Conservation (phyloP, 2,888 invertebrate species). For the Apodemia duryi region DNA sequence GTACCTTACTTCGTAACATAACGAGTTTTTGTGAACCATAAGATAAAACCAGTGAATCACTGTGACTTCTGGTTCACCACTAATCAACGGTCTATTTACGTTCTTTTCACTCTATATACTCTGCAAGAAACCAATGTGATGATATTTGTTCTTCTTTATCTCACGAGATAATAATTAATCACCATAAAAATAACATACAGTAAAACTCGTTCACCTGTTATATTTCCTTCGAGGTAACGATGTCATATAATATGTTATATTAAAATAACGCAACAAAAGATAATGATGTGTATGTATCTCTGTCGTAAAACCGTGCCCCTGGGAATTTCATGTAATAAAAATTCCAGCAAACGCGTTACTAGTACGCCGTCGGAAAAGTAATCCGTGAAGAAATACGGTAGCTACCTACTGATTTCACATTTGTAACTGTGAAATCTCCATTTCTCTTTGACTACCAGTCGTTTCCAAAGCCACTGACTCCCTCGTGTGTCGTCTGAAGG, state of each 20-base stretch:
- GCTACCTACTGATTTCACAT: slow-evolving; percentile 68
- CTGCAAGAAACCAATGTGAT: too few species aligned
- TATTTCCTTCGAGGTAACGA: background rate
- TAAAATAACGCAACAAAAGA: slow-evolving; percentile 20
- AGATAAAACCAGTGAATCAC: too few species aligned
- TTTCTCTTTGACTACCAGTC: slow-evolving; percentile 75
- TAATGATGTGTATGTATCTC: slow-evolving; percentile 50
- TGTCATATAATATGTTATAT: slow-evolving; percentile 8
- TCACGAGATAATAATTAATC: too few species aligned
- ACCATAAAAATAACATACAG: too few species aligned
- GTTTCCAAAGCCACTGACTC: slow-evolving; percentile 66
- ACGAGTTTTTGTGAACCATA: too few species aligned
- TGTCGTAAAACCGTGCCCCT: slow-evolving; percentile 61
- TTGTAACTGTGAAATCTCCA: slow-evolving; percentile 75
- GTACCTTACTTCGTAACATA: too few species aligned
- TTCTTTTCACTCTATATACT: too few species aligned
- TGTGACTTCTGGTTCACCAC: too few species aligned
- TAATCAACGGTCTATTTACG: too few species aligned
- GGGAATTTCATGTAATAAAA: slow-evolving; percentile 68
- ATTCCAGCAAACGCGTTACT: slow-evolving; percentile 63
- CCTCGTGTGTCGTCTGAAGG: slow-evolving; percentile 62
- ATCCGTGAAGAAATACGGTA: slow-evolving; percentile 72
- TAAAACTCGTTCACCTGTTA: too few species aligned
- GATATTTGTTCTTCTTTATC: too few species aligned
- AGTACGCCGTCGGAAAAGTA: slow-evolving; percentile 68